Base-by-base conservation (phyloP, 2,888 invertebrate species). In the Pristionchus fissidentatus region DNA sequence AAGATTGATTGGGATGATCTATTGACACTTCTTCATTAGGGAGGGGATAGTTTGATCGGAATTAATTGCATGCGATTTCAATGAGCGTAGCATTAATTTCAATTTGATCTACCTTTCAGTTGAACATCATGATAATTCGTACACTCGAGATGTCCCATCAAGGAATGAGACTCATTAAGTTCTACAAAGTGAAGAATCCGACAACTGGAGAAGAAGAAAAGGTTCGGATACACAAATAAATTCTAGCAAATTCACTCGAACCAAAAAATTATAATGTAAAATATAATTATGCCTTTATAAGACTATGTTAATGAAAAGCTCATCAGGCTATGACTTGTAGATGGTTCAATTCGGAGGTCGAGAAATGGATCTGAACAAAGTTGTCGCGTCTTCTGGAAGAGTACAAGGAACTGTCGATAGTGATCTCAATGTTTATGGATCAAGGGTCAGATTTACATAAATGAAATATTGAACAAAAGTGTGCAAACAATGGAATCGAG, bases 311-410 rank as follows among this genome's bases (percentile, higher is more conserved):
- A 8, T 41, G 32, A 15, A n/a, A 22, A 19, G 10, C n/a, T 26
- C n/a, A 5, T 41, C 4, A 26, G n/a, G n/a, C 5, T 7, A 22
- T 60, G 38, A 22, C 15, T 49, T 19, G 86, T 73, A 88, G 85
- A 87, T 91, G n/a, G 91, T 92, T 8, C 88, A 91, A 75, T 90
- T 92, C 85, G 85, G 87, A 22, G 91, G 91, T 3, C 84, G 86
- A n/a, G 84, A 87, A 57, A 88, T 90, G 38, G 87, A 91, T 81
- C 85, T 92, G n/a, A 90, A 90, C 0, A 87, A 88, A 32, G 90
- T 92, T 3, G 87, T 90, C 8, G 84, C 89, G 15, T 86, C 88
- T 13, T 87, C 88, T 52, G 90, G 89, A 29, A 88, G 88, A 78
- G 88, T 92, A 8, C 79, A 87, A 26, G 92, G 92, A n/a, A 85